phyloP scores from a whole-genome alignment of 2,888 invertebrate genomes.

The Dioctria linearis region DNA sequence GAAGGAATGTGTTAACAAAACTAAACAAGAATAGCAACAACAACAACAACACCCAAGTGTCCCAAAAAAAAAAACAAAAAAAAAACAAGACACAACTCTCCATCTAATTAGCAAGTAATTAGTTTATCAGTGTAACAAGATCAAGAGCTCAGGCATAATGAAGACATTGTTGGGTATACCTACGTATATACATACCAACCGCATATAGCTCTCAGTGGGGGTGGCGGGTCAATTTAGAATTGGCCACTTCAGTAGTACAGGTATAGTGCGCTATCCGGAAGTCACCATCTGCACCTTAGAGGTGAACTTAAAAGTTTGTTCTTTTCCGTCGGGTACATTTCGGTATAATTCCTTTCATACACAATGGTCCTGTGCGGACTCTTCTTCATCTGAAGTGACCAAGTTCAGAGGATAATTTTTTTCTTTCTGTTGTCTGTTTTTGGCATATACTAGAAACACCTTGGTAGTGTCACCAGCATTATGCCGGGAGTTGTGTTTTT shows the following conservation, averaged over 20 bases:
- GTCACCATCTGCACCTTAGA: not conserved
- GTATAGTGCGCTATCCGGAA: not conserved
- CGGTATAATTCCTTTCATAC: not conserved
- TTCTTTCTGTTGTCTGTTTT: not conserved
- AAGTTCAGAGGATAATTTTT: slow-evolving; percentile 19
- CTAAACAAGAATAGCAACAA: slow-evolving; percentile 14
- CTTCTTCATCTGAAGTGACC: slow-evolving; percentile 30
- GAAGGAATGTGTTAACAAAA: slow-evolving; percentile 11
- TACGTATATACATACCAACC: not conserved
- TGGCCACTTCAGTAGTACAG: not conserved
- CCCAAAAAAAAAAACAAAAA: not conserved
- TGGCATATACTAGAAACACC: not conserved
- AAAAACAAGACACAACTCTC: not conserved
- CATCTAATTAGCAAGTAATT: slow-evolving; percentile 53
- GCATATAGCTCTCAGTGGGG: slow-evolving; percentile 3
- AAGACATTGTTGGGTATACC: slow-evolving; percentile 27
- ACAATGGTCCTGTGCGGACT: slow-evolving; percentile 33
- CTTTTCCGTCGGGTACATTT: not conserved
- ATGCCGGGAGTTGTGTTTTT: slow-evolving; percentile 81
- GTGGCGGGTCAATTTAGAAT: slow-evolving; percentile 3
- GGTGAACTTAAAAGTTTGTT: not conserved
- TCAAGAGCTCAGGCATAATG: slow-evolving; percentile 41
- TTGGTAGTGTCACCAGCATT: not conserved
- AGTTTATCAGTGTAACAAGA: slow-evolving; percentile 52
- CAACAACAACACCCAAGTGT: not conserved